phyloP scores from a whole-genome alignment of 2,113 vertebrate species.

The Dromas ardeola region DNA sequence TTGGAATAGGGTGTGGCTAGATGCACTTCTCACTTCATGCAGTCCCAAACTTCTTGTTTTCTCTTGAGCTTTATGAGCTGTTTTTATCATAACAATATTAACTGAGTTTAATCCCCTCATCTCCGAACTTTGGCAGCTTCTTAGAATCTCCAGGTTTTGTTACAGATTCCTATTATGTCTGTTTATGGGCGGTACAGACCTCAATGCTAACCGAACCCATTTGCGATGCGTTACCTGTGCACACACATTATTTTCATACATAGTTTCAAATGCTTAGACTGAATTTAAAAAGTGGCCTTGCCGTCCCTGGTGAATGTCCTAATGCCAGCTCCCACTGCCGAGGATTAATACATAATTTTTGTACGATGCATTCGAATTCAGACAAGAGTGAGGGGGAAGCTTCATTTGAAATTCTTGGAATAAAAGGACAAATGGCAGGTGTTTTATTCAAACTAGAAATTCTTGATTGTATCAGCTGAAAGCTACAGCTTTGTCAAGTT shows the following conservation, averaged over 20 bases:
- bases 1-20: neutral
- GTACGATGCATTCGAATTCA: neutral
- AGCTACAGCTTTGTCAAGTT: neutral
- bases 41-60: neutral
- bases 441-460: neutral
- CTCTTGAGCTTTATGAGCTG: neutral
- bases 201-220: neutral
- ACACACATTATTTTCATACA: neutral
- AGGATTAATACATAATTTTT: neutral
- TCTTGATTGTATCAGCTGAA: neutral
- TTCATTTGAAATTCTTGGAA: conserved; percentile 1
- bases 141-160: neutral
- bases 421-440: neutral
- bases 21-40: neutral
- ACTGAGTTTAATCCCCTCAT: conserved; percentile 19
- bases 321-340: neutral
- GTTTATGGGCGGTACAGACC: neutral
- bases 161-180: neutral
- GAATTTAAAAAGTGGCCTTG: neutral
- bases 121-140: neutral
- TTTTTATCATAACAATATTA: conserved; percentile 11
- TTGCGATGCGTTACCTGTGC: neutral
- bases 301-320: neutral
- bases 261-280: neutral
- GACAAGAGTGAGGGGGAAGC: neutral